Conservation (phyloP, 1,140 invertebrate genomes). For the Epicauta chinensis region DNA sequence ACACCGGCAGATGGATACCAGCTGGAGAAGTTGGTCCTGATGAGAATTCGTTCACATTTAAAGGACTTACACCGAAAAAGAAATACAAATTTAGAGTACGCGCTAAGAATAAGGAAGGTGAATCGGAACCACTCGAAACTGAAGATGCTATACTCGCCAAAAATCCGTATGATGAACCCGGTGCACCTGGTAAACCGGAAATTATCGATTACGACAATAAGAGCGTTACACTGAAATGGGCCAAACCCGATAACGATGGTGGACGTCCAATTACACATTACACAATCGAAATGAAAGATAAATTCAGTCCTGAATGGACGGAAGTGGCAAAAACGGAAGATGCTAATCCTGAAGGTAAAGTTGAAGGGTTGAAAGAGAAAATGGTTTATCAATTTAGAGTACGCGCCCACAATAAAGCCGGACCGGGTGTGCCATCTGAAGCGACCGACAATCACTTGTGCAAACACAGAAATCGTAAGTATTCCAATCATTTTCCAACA, state of each 20-base stretch:
- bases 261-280: slow-evolving; percentile 94
- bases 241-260: slow-evolving; percentile 81
- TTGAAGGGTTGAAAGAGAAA: slow-evolving; percentile 87
- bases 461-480: slow-evolving; percentile 89
- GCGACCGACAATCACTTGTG: slow-evolving; percentile 87
- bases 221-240: slow-evolving; percentile 86
- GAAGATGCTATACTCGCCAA: slow-evolving; percentile 83
- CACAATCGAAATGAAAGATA: slow-evolving; percentile 94
- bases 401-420: slow-evolving; percentile 87
- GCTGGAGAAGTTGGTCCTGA: slow-evolving; percentile 84
- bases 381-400: slow-evolving; percentile 92
- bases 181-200: slow-evolving; percentile 81
- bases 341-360: slow-evolving; percentile 68
- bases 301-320: slow-evolving; percentile 82
- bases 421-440: slow-evolving; percentile 78
- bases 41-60: slow-evolving; percentile 76
- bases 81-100: slow-evolving; percentile 98
- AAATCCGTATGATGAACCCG: slow-evolving; percentile 93
- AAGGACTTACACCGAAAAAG: slow-evolving; percentile 92
- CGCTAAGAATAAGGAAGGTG: slow-evolving; percentile 97
- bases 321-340: slow-evolving; percentile 79
- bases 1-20: slow-evolving; percentile 86
- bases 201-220: slow-evolving; percentile 93
- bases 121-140: slow-evolving; percentile 92
- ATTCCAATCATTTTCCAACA: slow-evolving; percentile 2